Evolutionary conservation across 2,888 invertebrate species (phyloP), one percentile per base, ranked within the genome.

Genomic region (Drosophila prolongata): DNA sequence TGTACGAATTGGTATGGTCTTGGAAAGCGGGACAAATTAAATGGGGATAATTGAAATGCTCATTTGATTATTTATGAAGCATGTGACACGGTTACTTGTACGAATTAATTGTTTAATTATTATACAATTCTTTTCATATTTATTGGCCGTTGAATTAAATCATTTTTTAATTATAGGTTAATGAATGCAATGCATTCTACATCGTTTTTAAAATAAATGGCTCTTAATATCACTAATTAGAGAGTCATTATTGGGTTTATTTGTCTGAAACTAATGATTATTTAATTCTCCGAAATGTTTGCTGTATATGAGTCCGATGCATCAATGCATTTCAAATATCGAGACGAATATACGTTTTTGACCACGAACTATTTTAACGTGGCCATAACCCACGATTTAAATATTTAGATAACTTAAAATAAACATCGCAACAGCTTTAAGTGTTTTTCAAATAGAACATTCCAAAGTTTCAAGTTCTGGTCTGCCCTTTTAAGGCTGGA

Each of bases 161-260:
- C 49, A 44, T 50, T 59, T 59, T 52, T 62, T 67, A 79, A 84
- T 79, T 70, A 53, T 55, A 72, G 57, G 61, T 76, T 65, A 74
- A 84, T 84, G 71, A 69, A 79, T 43, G 54, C 72, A 70, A 76
- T 75, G 37, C 62, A 30, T 52, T 60, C 64, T 30, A 11, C 42
- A 14, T 52, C 42, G 11, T 43, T 52, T 11, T 35, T 37, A n/a
- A 16, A 35, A 61, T 24, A 52, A 62, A 47, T 35, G 53, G 37
- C n/a, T 8, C 11, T 34, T 50, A 49, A 30, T 53, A 2, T 3
- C 43, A 38, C 64, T 64, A 53, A 66, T 64, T 64, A 66, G 53
- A 8, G n/a, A 27, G 13, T 34, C 16, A 3, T 35, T 16, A 35
- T 30, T 62, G 14, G 4, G 5, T 19, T 30, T 10, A 24, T 13